phyloP scores from a whole-genome alignment of 2,797 vertebrate species.

The Onychomys torridus region DNA sequence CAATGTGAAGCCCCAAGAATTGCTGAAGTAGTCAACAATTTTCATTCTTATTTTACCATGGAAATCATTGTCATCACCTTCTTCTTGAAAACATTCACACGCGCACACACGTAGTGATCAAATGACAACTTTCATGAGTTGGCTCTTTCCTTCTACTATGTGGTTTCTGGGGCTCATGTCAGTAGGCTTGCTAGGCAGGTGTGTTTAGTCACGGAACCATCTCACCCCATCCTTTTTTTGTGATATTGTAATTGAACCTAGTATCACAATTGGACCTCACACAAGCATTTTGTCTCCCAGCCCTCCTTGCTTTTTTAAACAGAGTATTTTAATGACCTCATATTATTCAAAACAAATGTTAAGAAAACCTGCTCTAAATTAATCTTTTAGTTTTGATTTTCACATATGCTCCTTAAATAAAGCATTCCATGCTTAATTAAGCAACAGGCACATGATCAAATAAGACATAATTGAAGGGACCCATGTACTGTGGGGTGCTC shows the following conservation, averaged over 20 bases:
- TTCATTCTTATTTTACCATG: slow-evolving; percentile 41
- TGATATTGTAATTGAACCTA: background rate
- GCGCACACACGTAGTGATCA: background rate
- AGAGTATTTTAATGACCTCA: background rate
- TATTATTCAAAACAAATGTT: background rate
- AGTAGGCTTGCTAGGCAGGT: background rate
- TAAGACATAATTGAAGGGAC: background rate
- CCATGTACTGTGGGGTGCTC: background rate
- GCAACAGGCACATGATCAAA: background rate
- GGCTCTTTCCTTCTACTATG: background rate
- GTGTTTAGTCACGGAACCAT: background rate
- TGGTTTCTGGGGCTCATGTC: background rate
- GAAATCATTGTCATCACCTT: background rate
- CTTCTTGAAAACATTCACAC: too few species aligned
- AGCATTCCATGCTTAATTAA: slow-evolving; percentile 49
- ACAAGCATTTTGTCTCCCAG: background rate
- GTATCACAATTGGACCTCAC: background rate
- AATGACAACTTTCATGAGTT: too few species aligned
- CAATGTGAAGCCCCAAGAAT: slow-evolving; percentile 13
- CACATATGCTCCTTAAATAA: background rate
- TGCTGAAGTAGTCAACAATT: background rate
- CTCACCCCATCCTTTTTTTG: background rate
- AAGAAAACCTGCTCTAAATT: slow-evolving; percentile 2
- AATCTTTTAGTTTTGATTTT: slow-evolving; percentile 26
- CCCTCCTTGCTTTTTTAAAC: background rate